phyloP scores from a whole-genome alignment of 2,888 invertebrate species.

The Sminthurinus aureus region DNA sequence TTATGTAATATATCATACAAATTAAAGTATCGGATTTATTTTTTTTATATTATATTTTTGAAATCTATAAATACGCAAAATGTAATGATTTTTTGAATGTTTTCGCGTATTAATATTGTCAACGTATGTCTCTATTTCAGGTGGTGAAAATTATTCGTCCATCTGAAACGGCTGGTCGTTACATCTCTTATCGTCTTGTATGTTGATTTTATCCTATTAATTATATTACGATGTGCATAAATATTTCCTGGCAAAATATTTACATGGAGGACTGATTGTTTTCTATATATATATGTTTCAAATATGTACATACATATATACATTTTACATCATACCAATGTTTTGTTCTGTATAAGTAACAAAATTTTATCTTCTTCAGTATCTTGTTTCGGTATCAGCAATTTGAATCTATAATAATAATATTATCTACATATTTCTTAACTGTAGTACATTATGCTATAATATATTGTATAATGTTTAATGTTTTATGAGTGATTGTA shows the following conservation, averaged over 20 bases:
- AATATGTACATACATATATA: too few relatives aligned
- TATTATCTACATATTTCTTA: too few relatives aligned
- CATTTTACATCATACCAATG: too few relatives aligned
- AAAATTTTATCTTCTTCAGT: too few relatives aligned
- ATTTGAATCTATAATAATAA: too few relatives aligned
- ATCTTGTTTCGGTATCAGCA: too few relatives aligned
- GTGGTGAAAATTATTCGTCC: slow-evolving; percentile 98
- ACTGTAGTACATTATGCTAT: too few relatives aligned
- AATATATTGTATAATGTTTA: too few relatives aligned
- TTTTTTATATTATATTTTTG: background rate
- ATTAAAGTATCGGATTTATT: background rate
- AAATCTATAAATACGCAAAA: too few relatives aligned
- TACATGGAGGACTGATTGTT: background rate
- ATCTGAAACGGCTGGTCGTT: slow-evolving; percentile 97
- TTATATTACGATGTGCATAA: background rate
- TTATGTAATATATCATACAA: background rate
- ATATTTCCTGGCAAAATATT: background rate
- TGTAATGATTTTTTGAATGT: too few relatives aligned
- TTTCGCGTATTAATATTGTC: background rate
- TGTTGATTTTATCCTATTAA: slow-evolving; percentile 68
- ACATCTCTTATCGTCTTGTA: slow-evolving; percentile 96
- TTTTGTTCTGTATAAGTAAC: too few relatives aligned
- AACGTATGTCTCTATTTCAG: slow-evolving; percentile 67
- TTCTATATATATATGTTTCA: background rate
- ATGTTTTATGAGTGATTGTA: too few relatives aligned